Base-by-base conservation (phyloP, 2,888 invertebrate species). In the Pammene fasciana region DNA sequence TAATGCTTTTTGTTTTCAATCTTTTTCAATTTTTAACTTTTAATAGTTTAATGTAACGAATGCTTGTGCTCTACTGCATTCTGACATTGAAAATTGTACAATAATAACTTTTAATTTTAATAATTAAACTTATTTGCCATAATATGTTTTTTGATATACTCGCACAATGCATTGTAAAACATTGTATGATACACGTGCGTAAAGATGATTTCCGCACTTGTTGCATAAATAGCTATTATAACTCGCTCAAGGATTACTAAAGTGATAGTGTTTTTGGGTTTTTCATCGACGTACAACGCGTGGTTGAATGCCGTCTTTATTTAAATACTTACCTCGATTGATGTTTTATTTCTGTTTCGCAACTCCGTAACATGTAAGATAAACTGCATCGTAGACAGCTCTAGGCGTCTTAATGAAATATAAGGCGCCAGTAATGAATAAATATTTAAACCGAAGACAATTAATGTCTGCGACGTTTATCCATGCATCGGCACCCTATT, bases 401-500 rank as follows among this genome's bases (percentile, higher is more conserved):
- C 48, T 48, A 70, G 70, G 70, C 70, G 14, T 48, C 60, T 59
- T 60, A 60, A 60, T 65, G 70, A 60, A 60, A 60, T 70, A 65
- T 46, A 45, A 65, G 57, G 59, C 68, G 59, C 68, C 68, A 54
- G 48, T 45, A 41, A 67, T 67, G 66, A 66, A 70, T 70, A 65
- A 71, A 66, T 67, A 71, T 67, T 67, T 67, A 67, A 56, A 71
- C 73, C 64, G 67, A 74, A 73, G 72, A 76, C 61, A 68, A 66
- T 68, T 61, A 70, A 70, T 70, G 59, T 52, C 70, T 60, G 72
- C 61, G 65, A 67, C 75, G 74, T 77, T 79, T 82, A 81, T 81
- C 78, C 78, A 67, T 61, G 57, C 73, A 79, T 80, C 78, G 77
- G 78, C 74, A 72, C 75, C 77, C 79, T 75, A 73, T 75, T 71